Conservation (phyloP, 1,140 invertebrate species). For the Teleogryllus occipitalis region DNA sequence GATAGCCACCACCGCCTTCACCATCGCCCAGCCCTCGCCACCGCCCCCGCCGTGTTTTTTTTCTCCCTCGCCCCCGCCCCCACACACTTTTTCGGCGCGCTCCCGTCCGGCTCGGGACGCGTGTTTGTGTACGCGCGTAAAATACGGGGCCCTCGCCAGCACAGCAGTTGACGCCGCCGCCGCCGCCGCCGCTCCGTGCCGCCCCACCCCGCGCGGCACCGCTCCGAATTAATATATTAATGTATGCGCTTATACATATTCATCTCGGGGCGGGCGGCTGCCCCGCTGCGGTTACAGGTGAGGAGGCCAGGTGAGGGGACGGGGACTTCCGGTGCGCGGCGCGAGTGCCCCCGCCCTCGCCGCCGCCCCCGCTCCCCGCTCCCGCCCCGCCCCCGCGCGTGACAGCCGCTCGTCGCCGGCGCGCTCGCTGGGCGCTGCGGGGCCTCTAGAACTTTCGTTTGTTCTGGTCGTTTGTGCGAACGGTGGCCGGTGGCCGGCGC, state of each 20-base stretch:
- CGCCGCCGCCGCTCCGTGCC: no score
- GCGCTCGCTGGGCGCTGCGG: not conserved
- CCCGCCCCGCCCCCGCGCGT: not conserved
- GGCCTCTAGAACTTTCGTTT: not conserved
- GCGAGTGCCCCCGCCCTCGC: no score
- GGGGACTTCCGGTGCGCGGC: not conserved
- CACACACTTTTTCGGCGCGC: not conserved
- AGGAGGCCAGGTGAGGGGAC: not conserved
- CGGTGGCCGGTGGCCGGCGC: no score
- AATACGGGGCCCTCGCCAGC: not conserved
- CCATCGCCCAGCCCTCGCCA: not conserved
- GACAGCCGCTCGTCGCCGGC: not conserved
- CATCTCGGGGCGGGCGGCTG: not conserved
- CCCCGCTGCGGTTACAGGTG: conserved; percentile 2
- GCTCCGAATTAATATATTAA: not conserved
- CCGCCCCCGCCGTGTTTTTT: not conserved
- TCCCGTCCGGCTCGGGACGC: no score
- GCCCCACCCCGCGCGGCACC: not conserved
- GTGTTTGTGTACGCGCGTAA: not conserved
- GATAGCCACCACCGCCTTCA: not conserved
- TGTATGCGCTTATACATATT: conserved; percentile 4
- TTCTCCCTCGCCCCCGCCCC: not conserved
- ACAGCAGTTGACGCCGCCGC: not conserved
- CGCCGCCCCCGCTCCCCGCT: no score
- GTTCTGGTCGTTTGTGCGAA: not conserved